A percentile compares a stretch with the other conserved stretches of the same genome.
phyloP scores from a whole-genome alignment of 2,888 invertebrate species.

The Smittia sp. region DNA sequence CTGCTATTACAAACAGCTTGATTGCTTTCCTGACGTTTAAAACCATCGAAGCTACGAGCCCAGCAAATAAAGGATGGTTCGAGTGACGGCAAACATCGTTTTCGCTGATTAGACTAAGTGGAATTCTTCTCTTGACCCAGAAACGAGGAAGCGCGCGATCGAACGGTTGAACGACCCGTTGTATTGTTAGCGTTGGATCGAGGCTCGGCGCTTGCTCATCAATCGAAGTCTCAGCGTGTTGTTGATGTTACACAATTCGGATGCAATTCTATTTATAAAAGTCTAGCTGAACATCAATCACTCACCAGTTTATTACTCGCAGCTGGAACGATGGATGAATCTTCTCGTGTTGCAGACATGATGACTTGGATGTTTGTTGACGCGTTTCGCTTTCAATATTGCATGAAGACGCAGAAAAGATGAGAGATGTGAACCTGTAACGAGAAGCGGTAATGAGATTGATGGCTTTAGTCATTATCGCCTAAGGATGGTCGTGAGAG shows the following conservation, averaged over 20 bases:
- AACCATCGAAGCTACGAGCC: neutral
- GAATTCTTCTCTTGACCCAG: conserved; percentile 15
- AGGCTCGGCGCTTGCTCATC: neutral
- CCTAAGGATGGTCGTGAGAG: neutral
- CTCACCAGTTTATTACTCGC: conserved; percentile 9
- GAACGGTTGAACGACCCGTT: conserved; percentile 1
- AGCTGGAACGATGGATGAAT: neutral
- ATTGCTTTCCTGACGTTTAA: neutral
- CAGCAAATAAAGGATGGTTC: conserved; percentile 5
- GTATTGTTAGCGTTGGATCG: neutral
- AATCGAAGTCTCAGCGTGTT: conserved; percentile 13
- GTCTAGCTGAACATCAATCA: neutral
- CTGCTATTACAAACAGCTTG: neutral
- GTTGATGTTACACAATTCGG: conserved; percentile 6
- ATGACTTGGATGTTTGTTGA: neutral
- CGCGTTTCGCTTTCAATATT: conserved; percentile 17
- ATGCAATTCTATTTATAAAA: conserved; percentile 19
- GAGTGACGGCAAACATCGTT: neutral
- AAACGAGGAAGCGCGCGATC: neutral
- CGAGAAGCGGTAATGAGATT: neutral
- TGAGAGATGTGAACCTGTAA: conserved; percentile 17
- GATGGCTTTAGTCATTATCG: neutral
- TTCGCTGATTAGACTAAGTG: neutral
- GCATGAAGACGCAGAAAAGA: conserved; percentile 13
- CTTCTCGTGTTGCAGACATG: neutral